These are phyloP conservation scores for Julus scandinavius DNA, from an alignment of 2,888 invertebrate genomes.

Conservation along the genomic window DNA sequence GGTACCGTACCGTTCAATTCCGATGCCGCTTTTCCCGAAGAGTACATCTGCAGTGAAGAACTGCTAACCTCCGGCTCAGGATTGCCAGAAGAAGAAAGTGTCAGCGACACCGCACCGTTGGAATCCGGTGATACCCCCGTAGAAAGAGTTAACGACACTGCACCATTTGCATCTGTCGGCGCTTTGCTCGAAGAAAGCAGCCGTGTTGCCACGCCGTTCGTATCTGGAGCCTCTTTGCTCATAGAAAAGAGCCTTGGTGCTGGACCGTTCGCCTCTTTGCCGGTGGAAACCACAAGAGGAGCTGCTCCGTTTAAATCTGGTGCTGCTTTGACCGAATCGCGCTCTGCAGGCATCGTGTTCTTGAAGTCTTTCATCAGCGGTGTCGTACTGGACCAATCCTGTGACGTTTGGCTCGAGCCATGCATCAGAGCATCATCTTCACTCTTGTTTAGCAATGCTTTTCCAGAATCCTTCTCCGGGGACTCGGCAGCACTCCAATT, in stretches of 20 bases:
- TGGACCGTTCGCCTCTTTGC: too few relatives aligned
- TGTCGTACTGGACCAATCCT: not conserved
- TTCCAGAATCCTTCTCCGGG: not conserved
- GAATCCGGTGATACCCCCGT: too few relatives aligned
- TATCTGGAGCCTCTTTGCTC: too few relatives aligned
- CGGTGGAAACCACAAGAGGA: too few relatives aligned
- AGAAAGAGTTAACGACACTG: not conserved
- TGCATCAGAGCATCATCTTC: not conserved
- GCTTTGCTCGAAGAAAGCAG: constrained; percentile 34
- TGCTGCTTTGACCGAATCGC: constrained; percentile 53
- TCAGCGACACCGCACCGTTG: too few relatives aligned
- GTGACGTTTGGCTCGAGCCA: not conserved
- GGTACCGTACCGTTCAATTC: not conserved
- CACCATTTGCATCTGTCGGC: constrained; percentile 56
- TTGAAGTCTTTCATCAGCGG: not conserved
- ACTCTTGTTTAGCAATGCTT: not conserved
- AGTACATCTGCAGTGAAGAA: not conserved
- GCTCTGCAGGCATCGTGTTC: not conserved
- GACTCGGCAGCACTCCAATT: not conserved
- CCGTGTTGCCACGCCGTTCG: too few relatives aligned
- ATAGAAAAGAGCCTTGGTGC: too few relatives aligned
- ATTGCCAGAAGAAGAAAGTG: not conserved
- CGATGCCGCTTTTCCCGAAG: not conserved
- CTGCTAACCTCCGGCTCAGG: not conserved
- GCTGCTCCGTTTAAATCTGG: constrained; percentile 53